These are phyloP conservation scores for Chunga burmeisteri DNA, from an alignment of 2,113 vertebrate genomes.

Conservation along the genomic window DNA sequence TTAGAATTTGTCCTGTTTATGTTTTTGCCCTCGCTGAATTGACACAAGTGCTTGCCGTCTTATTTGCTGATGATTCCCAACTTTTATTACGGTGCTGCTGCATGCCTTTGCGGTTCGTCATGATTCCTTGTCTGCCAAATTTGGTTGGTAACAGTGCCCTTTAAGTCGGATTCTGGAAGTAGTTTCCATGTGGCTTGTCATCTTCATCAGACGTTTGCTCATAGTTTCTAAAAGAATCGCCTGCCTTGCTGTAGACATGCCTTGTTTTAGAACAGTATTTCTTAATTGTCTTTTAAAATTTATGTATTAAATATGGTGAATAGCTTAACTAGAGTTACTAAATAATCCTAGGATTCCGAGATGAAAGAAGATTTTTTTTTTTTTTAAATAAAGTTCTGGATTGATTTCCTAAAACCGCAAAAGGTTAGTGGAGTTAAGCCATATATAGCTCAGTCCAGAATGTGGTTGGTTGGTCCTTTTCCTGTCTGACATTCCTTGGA, in stretches of 20 bases:
- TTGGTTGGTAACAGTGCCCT: slow-evolving; percentile 48
- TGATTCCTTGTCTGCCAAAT: slow-evolving; percentile 41
- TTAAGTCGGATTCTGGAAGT: slow-evolving; percentile 50
- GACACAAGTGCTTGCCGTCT: neutral
- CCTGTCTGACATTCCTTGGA: neutral
- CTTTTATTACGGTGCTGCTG: slow-evolving; percentile 4
- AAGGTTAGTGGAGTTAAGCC: neutral
- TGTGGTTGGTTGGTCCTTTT: neutral
- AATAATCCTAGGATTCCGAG: neutral
- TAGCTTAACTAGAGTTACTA: neutral
- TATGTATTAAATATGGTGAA: neutral
- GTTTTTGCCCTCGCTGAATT: neutral
- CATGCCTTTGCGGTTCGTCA: slow-evolving; percentile 61
- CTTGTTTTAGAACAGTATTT: slow-evolving; percentile 29
- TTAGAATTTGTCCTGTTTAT: neutral
- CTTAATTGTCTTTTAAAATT: neutral
- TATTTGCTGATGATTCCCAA: slow-evolving; percentile 33
- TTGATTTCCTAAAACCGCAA: neutral
- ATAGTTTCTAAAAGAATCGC: slow-evolving; percentile 47
- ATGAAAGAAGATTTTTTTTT: neutral
- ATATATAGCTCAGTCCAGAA: neutral
- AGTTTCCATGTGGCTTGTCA: slow-evolving; percentile 55
- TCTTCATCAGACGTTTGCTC: slow-evolving; percentile 39
- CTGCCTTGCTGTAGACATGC: neutral
- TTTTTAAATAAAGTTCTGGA: neutral